Percentiles rank a stretch among this genome's conserved stretches.
These are phyloP conservation scores for Pica pica DNA, from an alignment of 2,113 vertebrate species.

Conservation along the genomic window DNA sequence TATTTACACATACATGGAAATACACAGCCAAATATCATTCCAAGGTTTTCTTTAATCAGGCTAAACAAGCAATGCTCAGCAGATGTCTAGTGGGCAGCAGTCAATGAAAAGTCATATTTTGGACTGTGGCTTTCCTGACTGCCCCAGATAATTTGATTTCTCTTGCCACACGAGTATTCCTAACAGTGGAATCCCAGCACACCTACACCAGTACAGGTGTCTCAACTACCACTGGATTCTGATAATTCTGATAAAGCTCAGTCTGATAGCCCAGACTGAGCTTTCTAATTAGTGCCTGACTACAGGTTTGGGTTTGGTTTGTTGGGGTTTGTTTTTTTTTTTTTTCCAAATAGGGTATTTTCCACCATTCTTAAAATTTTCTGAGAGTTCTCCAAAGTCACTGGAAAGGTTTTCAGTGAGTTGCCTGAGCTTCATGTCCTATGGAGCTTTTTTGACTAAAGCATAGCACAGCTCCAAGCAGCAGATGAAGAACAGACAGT, in stretches of 20 bases:
- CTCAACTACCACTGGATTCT: background rate
- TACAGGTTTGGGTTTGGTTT: background rate
- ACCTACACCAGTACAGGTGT: background rate
- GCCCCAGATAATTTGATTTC: background rate
- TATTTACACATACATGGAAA: constrained; percentile 9
- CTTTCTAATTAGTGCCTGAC: background rate
- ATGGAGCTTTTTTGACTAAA: background rate
- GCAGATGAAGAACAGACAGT: background rate
- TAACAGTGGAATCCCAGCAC: background rate
- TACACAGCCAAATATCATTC: background rate
- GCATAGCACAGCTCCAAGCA: background rate
- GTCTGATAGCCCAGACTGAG: background rate
- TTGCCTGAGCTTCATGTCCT: background rate
- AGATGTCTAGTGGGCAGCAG: background rate
- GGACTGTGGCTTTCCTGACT: background rate
- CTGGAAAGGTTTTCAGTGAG: background rate
- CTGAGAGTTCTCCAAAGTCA: background rate
- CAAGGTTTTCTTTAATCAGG: background rate
- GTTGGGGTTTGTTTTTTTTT: too few relatives aligned
- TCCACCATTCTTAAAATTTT: background rate
- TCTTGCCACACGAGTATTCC: background rate
- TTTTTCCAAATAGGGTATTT: background rate
- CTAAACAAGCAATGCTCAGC: background rate
- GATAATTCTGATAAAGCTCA: too few relatives aligned
- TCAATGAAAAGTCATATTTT: background rate